These are phyloP conservation scores for Triplophysa rosa DNA, from an alignment of 2,113 vertebrate species.

Conservation along the genomic window DNA sequence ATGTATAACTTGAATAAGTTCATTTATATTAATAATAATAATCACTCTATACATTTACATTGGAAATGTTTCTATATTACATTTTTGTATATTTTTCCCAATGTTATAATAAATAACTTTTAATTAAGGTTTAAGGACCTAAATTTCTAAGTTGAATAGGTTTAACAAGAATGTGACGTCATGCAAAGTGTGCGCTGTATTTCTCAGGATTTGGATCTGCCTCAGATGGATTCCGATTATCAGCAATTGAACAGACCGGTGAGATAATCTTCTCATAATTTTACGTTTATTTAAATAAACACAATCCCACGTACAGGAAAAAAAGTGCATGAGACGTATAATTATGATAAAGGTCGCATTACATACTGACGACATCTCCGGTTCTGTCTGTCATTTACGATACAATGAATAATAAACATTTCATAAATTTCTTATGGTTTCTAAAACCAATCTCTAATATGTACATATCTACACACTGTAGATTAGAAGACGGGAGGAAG, in stretches of 20 bases:
- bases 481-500: conserved; percentile 33
- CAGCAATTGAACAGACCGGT: conserved; percentile 39
- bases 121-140: too few relatives aligned
- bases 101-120: too few relatives aligned
- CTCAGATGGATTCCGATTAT: conserved; percentile 27
- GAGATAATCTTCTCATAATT: neutral
- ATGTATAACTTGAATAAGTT: too few relatives aligned
- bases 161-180: neutral
- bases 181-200: neutral
- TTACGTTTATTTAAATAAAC: neutral
- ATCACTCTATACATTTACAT: too few relatives aligned
- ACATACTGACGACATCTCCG: too few relatives aligned
- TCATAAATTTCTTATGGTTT: neutral
- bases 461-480: neutral
- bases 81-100: too few relatives aligned
- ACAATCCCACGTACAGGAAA: neutral
- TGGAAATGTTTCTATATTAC: too few relatives aligned
- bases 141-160: too few relatives aligned
- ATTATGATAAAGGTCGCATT: too few relatives aligned
- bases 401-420: neutral
- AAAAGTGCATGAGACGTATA: too few relatives aligned
- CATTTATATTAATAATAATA: too few relatives aligned
- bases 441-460: neutral
- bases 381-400: too few relatives aligned
- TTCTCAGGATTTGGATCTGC: conserved; percentile 27